Evolutionary conservation across 2,888 invertebrate genomes (phyloP), one percentile per base, ranked within the genome.

Genomic region (Agonum fuliginosum): DNA sequence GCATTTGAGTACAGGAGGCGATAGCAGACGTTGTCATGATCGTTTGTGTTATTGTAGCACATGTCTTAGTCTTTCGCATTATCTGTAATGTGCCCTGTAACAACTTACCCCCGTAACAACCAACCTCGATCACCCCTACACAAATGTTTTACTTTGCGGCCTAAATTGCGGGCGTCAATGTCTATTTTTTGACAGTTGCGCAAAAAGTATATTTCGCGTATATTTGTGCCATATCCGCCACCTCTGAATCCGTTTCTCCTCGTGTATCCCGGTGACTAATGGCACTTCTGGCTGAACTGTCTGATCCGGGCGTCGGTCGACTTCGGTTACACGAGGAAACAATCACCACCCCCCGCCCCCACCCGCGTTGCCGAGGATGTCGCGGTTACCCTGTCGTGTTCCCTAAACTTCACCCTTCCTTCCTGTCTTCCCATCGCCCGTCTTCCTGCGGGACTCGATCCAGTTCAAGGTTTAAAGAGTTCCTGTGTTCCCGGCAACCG

Each of bases 271-370:
- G 12, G 65, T 65, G 65, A 65, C 65, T 65, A 65, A 65, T 65
- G 65, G 65, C 37, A 17, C 65, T 30, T 65, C 37, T 65, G 19
- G 19, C 34, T 37, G 65, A 37, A 30, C 34, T 65, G 37, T 19
- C 34, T 34, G 65, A 65, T 65, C 34, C 37, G 65, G 37, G 37
- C 65, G 65, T 65, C 30, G 30, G 37, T 3, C 20, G 37, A 30
- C 37, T 65, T 65, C 65, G 65, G 65, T 65, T 34, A 65, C 67
- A 67, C 67, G 37, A 37, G 65, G 20, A 67, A 37, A 67, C 67
- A 67, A 37, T 67, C 67, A 12, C 4, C 6, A 5, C n/a, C 46
- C 3, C 10, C 46, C 6, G n/a, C n/a, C 46, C 4, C 6, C 19
- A 65, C 2, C 41, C 22, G 34, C 17, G 41, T n/a, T n/a, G 67